phyloP scores from a whole-genome alignment of 1,140 invertebrate genomes.

The Nylanderia fulva region DNA sequence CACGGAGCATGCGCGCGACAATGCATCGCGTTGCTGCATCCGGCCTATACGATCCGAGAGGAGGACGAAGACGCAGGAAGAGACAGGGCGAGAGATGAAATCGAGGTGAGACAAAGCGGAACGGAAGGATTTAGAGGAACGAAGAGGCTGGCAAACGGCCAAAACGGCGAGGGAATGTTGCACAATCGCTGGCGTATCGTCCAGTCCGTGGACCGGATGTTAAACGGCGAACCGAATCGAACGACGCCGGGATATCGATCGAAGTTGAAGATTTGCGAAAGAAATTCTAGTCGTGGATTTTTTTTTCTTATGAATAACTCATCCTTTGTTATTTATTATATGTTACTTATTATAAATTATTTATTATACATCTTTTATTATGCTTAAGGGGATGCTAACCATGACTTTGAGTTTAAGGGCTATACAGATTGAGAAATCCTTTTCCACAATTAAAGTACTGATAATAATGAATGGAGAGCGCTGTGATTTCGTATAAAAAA shows the following conservation, averaged over 20 bases:
- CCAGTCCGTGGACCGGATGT: constrained; percentile 73
- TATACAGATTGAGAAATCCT: too few species aligned
- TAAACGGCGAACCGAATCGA: constrained; percentile 59
- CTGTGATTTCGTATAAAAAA: too few species aligned
- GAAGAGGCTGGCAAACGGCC: neutral
- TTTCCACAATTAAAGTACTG: too few species aligned
- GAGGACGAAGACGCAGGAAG: constrained; percentile 19
- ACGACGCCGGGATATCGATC: neutral
- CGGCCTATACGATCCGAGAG: constrained; percentile 60
- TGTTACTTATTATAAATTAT: too few species aligned
- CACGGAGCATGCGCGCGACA: constrained; percentile 42
- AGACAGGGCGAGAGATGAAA: neutral
- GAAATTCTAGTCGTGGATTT: too few species aligned
- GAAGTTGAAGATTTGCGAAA: neutral
- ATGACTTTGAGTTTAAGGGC: too few species aligned
- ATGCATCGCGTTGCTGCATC: constrained; percentile 67
- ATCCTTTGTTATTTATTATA: too few species aligned
- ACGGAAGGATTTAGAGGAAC: neutral
- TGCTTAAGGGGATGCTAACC: too few species aligned
- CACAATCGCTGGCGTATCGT: constrained; percentile 78
- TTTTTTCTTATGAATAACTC: too few species aligned
- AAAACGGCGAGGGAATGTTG: constrained; percentile 65
- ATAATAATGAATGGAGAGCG: too few species aligned
- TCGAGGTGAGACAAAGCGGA: constrained; percentile 48
- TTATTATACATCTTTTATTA: too few species aligned